Percentiles rank a stretch among this genome's conserved stretches.
Conservation (phyloP, 2,888 invertebrate species). For the Argynnis bischoffii region DNA sequence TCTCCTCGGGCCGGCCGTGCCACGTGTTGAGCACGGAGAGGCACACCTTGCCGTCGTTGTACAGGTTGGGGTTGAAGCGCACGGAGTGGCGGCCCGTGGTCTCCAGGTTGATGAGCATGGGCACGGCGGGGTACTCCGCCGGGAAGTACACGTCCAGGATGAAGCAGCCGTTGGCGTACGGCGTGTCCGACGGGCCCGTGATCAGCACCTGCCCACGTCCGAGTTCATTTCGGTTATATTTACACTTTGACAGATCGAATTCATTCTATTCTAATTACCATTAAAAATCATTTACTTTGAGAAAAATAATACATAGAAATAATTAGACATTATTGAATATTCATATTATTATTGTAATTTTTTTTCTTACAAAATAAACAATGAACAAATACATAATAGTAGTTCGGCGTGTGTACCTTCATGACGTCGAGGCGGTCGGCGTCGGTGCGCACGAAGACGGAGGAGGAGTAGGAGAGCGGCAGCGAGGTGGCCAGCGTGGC, state of each 20-base stretch:
- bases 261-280: too few relatives aligned
- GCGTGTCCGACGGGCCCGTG: constrained; percentile 95
- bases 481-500: constrained; percentile 95
- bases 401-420: constrained; percentile 89
- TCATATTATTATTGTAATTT: too few relatives aligned
- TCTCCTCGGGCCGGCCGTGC: constrained; percentile 98
- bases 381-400: constrained; percentile 56
- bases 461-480: constrained; percentile 95
- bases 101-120: constrained; percentile 95
- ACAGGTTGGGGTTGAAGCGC: constrained; percentile 96
- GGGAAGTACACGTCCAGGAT: constrained; percentile 95
- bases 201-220: constrained; percentile 87
- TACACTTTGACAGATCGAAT: constrained; percentile 20
- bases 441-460: constrained; percentile 97
- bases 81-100: constrained; percentile 94
- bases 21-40: constrained; percentile 97
- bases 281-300: too few relatives aligned
- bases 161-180: constrained; percentile 96
- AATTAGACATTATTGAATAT: too few relatives aligned
- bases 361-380: too few relatives aligned
- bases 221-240: background rate
- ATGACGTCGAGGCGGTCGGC: constrained; percentile 96
- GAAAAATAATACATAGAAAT: too few relatives aligned
- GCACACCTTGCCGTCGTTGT: constrained; percentile 96
- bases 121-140: constrained; percentile 90